Conservation (phyloP, 2,888 invertebrate species). For the Eudasyphora cyanicolor region DNA sequence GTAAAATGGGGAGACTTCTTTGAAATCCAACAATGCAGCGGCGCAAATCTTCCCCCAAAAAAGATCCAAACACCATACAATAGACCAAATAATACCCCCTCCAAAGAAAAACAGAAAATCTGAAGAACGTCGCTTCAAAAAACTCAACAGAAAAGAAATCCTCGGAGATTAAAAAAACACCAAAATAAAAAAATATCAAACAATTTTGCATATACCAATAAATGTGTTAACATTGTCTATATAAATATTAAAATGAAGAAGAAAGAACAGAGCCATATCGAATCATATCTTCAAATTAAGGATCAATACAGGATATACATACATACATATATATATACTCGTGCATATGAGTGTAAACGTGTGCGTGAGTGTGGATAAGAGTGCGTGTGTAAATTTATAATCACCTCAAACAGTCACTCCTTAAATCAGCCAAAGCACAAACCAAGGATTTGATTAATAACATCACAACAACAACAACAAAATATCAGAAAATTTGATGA, state of each 20-base stretch:
- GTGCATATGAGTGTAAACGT: neutral
- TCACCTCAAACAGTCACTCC: neutral
- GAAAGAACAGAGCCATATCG: slow-evolving; percentile 9
- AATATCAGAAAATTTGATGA: neutral
- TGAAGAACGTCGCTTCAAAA: slow-evolving; percentile 7
- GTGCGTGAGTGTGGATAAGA: too few relatives aligned
- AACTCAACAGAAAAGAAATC: neutral
- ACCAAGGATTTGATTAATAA: neutral
- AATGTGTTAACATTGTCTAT: slow-evolving; percentile 20
- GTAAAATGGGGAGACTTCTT: slow-evolving; percentile 80
- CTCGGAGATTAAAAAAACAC: neutral
- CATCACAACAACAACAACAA: neutral
- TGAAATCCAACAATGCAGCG: slow-evolving; percentile 70
- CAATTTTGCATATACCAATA: neutral
- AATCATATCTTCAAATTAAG: slow-evolving; percentile 23
- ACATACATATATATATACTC: neutral
- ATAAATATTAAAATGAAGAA: too few relatives aligned
- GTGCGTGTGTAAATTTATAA: neutral
- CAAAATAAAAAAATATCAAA: neutral
- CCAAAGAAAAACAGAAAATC: too few relatives aligned
- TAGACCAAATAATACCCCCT: neutral
- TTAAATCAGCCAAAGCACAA: neutral
- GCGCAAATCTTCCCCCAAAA: slow-evolving; percentile 52
- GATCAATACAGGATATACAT: slow-evolving; percentile 51
- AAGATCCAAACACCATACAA: slow-evolving; percentile 42